Evolutionary conservation across 2,888 invertebrate species (phyloP), one percentile per base, ranked within the genome.

Genomic region (Ecdyonurus torrentis): DNA sequence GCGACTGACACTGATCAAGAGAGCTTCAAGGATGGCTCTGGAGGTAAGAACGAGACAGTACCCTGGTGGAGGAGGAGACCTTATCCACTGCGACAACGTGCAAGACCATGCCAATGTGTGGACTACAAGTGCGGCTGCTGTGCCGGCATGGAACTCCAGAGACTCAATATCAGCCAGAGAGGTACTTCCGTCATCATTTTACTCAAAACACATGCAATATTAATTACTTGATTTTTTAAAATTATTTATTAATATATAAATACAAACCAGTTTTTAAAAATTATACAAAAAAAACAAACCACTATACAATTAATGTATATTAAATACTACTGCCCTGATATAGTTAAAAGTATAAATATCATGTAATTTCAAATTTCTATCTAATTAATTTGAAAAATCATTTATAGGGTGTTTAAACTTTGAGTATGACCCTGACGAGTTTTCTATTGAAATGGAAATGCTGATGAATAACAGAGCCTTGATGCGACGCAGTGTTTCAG

Each of bases 371-470:
- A n/a, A n/a, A n/a, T n/a, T n/a, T n/a, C n/a, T n/a, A n/a, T n/a
- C n/a, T n/a, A n/a, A n/a, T n/a, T n/a, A n/a, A n/a, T n/a, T n/a
- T n/a, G n/a, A n/a, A n/a, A n/a, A n/a, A n/a, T n/a, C n/a, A 37
- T 22, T 22, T 55, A 10, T 20, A 55, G 55, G 55, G 25, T 91
- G 91, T 71, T 81, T 88, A 71, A 86, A 85, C 71, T 74, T 91
- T 18, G 83, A 84, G 1, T 91, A 90, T 70, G 83, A 85, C 64
- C 88, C 90, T 0, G 89, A 90, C 61, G 90, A 91, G 66, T 91
- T 91, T 70, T 84, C 87, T 61, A 86, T 91, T 71, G 86, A 87
- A 66, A 79, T 89, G 5, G 83, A 83, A 59, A 81, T 91, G 78
- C 77, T 81, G 15, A 80, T 88, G 71, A 91, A 91, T 69, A 83